Conservation (phyloP, 2,888 invertebrate genomes). For the Phortica magna region DNA sequence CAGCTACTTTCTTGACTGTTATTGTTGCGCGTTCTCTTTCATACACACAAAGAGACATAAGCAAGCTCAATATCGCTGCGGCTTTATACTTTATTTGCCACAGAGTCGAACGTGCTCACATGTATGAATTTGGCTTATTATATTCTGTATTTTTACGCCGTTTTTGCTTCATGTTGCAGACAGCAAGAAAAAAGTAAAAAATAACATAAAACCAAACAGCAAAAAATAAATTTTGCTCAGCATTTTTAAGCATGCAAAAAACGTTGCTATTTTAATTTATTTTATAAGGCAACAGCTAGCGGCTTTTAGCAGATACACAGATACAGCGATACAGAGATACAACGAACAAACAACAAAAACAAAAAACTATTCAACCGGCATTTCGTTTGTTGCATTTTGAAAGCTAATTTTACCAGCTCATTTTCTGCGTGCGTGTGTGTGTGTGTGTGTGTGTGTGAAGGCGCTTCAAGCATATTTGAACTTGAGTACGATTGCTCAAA, state of each 20-base stretch:
- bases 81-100: not conserved
- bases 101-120: not conserved
- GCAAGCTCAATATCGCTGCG: not conserved
- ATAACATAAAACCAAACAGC: not conserved
- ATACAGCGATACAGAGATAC: not conserved
- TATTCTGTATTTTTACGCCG: not conserved
- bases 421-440: not conserved
- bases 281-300: not conserved
- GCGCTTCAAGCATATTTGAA: not conserved
- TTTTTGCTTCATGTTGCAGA: not conserved
- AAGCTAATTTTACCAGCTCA: not conserved
- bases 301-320: not conserved
- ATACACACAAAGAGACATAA: not conserved
- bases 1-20: not conserved
- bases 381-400: conserved; percentile 10
- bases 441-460: too few species aligned
- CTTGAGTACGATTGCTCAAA: not conserved
- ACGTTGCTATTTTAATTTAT: conserved; percentile 14
- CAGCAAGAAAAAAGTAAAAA: not conserved
- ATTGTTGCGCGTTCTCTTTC: not conserved
- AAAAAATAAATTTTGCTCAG: conserved; percentile 1
- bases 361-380: conserved; percentile 16
- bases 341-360: not conserved
- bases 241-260: conserved; percentile 10
- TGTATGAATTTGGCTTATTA: conserved; percentile 5